A percentile compares a stretch with the other conserved stretches of the same genome.
Evolutionary conservation across 2,888 invertebrate genomes (phyloP).

Genomic region (Hydriomena furcata): DNA sequence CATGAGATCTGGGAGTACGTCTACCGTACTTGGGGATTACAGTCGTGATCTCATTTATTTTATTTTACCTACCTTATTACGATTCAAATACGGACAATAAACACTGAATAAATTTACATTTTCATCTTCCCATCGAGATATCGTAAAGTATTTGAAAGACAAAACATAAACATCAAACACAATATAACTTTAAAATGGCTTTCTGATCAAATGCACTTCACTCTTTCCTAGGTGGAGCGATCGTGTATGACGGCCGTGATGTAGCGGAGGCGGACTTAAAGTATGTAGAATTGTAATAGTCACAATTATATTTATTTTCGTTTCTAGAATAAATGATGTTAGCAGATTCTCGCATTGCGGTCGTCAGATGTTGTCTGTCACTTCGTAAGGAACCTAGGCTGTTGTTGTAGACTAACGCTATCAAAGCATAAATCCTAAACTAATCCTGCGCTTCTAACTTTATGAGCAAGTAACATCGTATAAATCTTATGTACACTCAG

Average conservation of each 20-base stretch:
- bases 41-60: too few species aligned
- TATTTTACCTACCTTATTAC: too few species aligned
- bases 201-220: slow-evolving; percentile 3
- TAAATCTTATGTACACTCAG: slow-evolving; percentile 27
- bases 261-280: neutral
- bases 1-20: too few species aligned
- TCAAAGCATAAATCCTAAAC: slow-evolving; percentile 30
- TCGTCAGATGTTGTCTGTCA: neutral
- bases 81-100: too few species aligned
- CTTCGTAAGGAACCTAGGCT: neutral
- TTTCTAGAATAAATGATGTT: too few species aligned
- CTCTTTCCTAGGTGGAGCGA: neutral
- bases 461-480: slow-evolving; percentile 28
- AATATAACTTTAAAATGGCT: slow-evolving; percentile 18
- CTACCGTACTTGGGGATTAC: too few species aligned
- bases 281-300: too few species aligned
- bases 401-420: slow-evolving; percentile 10
- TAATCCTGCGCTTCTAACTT: slow-evolving; percentile 29
- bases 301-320: too few species aligned
- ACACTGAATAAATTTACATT: too few species aligned
- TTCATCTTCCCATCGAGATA: too few species aligned
- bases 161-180: neutral
- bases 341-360: too few species aligned
- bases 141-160: neutral
- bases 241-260: neutral